Percentiles rank a stretch among this genome's conserved stretches.
These are phyloP conservation scores for Pogonocherus hispidulus DNA, from an alignment of 2,888 invertebrate species.

Conservation along the genomic window DNA sequence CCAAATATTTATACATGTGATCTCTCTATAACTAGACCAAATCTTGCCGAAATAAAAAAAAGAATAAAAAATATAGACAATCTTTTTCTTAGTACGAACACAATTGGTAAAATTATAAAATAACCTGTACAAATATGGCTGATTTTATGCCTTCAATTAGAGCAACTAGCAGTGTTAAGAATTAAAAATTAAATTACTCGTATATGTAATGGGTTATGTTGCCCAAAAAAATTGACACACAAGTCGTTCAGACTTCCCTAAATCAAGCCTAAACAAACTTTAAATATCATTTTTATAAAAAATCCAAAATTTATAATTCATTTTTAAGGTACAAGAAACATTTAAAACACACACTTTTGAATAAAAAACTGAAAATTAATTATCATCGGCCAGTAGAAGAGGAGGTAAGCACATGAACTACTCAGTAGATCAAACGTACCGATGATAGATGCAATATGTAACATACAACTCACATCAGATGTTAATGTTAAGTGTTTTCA, in stretches of 20 bases:
- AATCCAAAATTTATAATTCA: too few species aligned
- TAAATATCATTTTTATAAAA: too few species aligned
- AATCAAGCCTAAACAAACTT: too few species aligned
- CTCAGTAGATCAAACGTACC: too few species aligned
- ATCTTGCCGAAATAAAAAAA: background rate
- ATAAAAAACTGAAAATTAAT: too few species aligned
- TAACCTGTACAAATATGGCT: background rate
- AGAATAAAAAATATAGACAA: constrained; percentile 17
- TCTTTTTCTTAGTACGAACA: background rate
- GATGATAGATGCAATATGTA: too few species aligned
- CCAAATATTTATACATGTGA: background rate
- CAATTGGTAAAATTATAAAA: constrained; percentile 9
- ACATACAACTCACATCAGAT: too few species aligned
- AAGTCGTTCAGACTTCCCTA: background rate
- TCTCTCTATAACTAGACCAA: constrained; percentile 2
- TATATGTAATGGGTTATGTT: background rate
- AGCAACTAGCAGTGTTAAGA: background rate
- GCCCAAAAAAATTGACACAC: constrained; percentile 4
- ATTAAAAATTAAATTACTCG: background rate
- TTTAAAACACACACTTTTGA: too few species aligned
- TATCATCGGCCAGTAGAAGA: too few species aligned
- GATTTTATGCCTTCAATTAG: background rate
- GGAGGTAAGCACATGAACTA: too few species aligned
- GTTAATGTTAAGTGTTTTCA: too few species aligned
- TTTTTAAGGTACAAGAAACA: too few species aligned